phyloP scores from a whole-genome alignment of 35 echinoderm and acorn worm genomes.

The Anneissia japonica region DNA sequence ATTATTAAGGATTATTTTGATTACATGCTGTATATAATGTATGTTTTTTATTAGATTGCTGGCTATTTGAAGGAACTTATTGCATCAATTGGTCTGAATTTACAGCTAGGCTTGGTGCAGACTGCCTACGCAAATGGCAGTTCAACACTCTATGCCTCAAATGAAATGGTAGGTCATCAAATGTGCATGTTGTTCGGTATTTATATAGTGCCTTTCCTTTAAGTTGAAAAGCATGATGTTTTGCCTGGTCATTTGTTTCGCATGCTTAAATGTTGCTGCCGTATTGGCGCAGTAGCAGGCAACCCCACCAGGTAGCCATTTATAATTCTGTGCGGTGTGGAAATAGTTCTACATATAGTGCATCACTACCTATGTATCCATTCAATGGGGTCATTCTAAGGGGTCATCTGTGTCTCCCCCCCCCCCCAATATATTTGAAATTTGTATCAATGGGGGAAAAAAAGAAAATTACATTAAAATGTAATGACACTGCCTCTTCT shows the following conservation, averaged over 20 bases:
- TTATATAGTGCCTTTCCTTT: background rate
- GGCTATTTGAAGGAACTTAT: constrained; percentile 75
- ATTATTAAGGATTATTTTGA: too few species aligned
- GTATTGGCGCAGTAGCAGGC: too few species aligned
- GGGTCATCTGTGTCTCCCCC: too few species aligned
- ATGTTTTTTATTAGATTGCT: constrained; percentile 62
- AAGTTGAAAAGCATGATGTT: background rate
- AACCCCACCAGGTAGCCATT: background rate
- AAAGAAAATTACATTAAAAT: too few species aligned
- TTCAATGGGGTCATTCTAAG: too few species aligned
- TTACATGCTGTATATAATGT: too few species aligned
- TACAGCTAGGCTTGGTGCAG: constrained; percentile 74
- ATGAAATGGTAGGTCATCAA: constrained; percentile 48
- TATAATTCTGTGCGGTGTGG: background rate
- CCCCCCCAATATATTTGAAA: too few species aligned
- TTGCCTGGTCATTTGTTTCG: background rate
- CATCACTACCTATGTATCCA: too few species aligned
- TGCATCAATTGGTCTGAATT: constrained; percentile 29
- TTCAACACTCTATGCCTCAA: constrained; percentile 65
- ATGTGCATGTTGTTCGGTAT: background rate
- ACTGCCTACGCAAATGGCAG: constrained; percentile 97
- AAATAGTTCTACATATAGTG: too few species aligned
- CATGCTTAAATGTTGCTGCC: background rate
- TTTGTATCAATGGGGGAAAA: too few species aligned
- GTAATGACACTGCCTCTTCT: too few species aligned